Evolutionary conservation across 2,797 vertebrate genomes (phyloP), one percentile per base, ranked within the genome.

Genomic region (Anableps anableps): DNA sequence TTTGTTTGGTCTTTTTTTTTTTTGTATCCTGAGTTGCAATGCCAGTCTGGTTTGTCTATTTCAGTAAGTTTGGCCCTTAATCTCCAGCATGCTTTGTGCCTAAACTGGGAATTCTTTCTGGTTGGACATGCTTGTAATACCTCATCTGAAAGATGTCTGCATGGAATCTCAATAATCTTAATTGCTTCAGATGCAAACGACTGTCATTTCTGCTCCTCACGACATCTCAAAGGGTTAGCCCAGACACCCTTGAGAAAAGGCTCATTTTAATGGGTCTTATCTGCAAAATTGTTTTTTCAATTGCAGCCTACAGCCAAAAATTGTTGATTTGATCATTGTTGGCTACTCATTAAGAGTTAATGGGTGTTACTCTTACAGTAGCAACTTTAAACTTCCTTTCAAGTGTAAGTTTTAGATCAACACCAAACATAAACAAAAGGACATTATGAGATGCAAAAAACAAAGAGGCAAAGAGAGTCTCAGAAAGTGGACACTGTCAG

Each of bases 151-250:
- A 75, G 36, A 26, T 60, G 16, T 60, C 16, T 60, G 26, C 53
- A 23, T 45, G 74, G 38, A 75, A 75, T 75, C 74, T n/a, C 74
- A 58, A 60, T 38, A 43, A 55, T 74, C 21, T 58, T 23, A 58
- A 41, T 34, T 43, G 53, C 36, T 58, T 75, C 36, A 41, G 26
- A 75, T 21, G 41, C 7, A 17, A 58, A 60, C 3, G 4, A 19
- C 45, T 31, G n/a, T 3, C n/a, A 72, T 29, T 6, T 47, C 43
- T 34, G 17, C 45, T 64, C 10, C 43, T 36, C 45, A 36, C 21
- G 13, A 1, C 34, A 50, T 66, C 31, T 16, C 3, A 66, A 50
- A 66, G 21, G 31, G 21, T 66, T 13, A 14, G 17, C 26, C 8
- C 26, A 34, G 29, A 31, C 43, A 62, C 11, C 23, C 36, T 58